Conservation (phyloP, 2,113 vertebrate species). For the Oreochromis niloticus region DNA sequence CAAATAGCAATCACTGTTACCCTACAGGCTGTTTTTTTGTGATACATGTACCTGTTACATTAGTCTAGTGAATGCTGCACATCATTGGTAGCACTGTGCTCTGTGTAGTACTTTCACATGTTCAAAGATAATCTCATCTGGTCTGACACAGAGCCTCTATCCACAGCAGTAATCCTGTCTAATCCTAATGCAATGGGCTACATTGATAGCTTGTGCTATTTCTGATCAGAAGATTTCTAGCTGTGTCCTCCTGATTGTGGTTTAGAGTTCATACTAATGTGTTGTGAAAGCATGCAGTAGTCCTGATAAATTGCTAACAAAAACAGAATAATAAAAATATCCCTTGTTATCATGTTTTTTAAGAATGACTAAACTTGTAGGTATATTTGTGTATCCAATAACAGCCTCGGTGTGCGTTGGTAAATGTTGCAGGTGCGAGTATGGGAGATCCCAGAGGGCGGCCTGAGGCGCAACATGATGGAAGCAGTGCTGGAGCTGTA, state of each 20-base stretch:
- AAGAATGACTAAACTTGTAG: background rate
- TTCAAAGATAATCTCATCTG: conserved; percentile 55
- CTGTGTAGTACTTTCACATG: conserved; percentile 31
- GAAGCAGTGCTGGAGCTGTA: conserved; percentile 91
- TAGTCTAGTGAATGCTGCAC: background rate
- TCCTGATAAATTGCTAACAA: background rate
- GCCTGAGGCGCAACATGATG: conserved; percentile 87
- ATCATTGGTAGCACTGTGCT: background rate
- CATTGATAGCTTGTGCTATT: conserved; percentile 38
- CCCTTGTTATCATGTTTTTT: accelerated
- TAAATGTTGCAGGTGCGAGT: conserved; percentile 80
- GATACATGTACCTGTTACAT: background rate
- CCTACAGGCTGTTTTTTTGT: background rate
- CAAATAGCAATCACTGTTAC: background rate
- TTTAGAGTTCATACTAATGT: background rate
- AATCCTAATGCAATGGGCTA: conserved; percentile 54
- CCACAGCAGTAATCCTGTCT: conserved; percentile 58
- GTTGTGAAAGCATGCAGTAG: background rate
- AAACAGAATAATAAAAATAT: background rate
- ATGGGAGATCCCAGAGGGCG: conserved; percentile 94
- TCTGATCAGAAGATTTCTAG: conserved; percentile 19
- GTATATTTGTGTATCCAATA: background rate
- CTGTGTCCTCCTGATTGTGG: background rate
- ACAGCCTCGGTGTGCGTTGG: background rate
- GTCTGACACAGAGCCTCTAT: conserved; percentile 15